phyloP scores from a whole-genome alignment of 2,888 invertebrate genomes.

The Microctonus brassicae region DNA sequence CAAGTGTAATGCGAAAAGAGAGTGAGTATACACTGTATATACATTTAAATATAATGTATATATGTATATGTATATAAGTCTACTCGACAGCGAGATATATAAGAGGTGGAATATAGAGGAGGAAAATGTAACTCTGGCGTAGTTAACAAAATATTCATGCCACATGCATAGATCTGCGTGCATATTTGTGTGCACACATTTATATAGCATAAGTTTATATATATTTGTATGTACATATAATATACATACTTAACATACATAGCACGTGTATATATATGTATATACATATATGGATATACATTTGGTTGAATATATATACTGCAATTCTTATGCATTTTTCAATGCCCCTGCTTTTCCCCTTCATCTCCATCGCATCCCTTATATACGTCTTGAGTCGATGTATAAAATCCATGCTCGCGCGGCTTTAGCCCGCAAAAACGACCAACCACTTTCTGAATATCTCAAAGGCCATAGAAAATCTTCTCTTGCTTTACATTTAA shows the following conservation, averaged over 20 bases:
- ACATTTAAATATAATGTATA: too few relatives aligned
- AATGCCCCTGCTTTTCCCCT: constrained; percentile 21
- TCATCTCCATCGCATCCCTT: constrained; percentile 32
- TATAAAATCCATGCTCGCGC: constrained; percentile 12
- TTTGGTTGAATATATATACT: constrained; percentile 15
- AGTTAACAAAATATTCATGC: constrained; percentile 55
- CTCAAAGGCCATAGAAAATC: background rate
- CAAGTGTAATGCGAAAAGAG: constrained; percentile 21
- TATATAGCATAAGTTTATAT: constrained; percentile 26
- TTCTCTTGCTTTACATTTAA: background rate
- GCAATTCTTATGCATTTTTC: constrained; percentile 34
- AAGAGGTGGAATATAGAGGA: constrained; percentile 19
- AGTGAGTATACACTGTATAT: background rate
- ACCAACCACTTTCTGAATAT: constrained; percentile 4
- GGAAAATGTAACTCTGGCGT: constrained; percentile 43
- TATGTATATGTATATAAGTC: constrained; percentile 18
- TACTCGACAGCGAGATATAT: constrained; percentile 36
- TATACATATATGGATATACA: constrained; percentile 13
- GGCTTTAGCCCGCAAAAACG: background rate
- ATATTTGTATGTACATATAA: constrained; percentile 22
- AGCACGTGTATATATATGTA: constrained; percentile 26
- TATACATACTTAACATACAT: constrained; percentile 31
- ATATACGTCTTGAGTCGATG: constrained; percentile 6
- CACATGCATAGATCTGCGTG: constrained; percentile 48
- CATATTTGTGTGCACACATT: constrained; percentile 36